Base-by-base conservation (phyloP, 2,113 vertebrate genomes). In the Xyliphius kryptos region DNA sequence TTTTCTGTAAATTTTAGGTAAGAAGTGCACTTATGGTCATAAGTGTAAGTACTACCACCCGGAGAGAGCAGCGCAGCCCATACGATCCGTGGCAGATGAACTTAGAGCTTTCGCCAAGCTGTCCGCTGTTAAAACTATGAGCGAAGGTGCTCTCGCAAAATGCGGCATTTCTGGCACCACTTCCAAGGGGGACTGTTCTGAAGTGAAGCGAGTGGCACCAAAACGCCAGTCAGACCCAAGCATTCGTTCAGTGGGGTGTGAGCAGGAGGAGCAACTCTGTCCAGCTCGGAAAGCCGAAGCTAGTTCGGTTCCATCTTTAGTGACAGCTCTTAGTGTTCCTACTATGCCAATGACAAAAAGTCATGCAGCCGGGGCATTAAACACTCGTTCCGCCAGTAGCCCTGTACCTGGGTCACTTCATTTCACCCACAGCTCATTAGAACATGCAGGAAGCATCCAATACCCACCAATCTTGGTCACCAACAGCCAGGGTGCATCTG, bases 31-130 rank as follows among this genome's bases (percentile, higher is more conserved):
- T 57, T 99, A 98, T 68, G 96, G 96, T 78, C 94, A 99, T 80
- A 99, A 99, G 85, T 99, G 96, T 86, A 98, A 98, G 86, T 99
- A 97, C 85, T 98, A 97, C 81, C 96, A 99, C 73, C 96, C 96
- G 11, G 96, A 98, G 80, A 90, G 96, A 64, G 91, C 93, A 72
- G 97, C 94, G 83, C 95, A 99, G 77, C 91, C 93, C 10, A 89
- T 90, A 83, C 88, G 92, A 65, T 95, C 96, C 1, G 95, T 99
- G 68, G 96, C 96, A 52, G 96, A 99, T 76, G 96, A 99, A 77
- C 93, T 99, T 72, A 87, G 96, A 79, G 96, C 97, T 77, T 97
- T 95, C 81, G 96, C 96, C 81, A 97, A 97, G 86, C 81, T 97
- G 74, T 97, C 95, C 61, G 94, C 94, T 12, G 93, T 95, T 74